A percentile compares a stretch with the other conserved stretches of the same genome.
phyloP scores from a whole-genome alignment of 2,888 invertebrate species.

The Protodeltote pygarga region DNA sequence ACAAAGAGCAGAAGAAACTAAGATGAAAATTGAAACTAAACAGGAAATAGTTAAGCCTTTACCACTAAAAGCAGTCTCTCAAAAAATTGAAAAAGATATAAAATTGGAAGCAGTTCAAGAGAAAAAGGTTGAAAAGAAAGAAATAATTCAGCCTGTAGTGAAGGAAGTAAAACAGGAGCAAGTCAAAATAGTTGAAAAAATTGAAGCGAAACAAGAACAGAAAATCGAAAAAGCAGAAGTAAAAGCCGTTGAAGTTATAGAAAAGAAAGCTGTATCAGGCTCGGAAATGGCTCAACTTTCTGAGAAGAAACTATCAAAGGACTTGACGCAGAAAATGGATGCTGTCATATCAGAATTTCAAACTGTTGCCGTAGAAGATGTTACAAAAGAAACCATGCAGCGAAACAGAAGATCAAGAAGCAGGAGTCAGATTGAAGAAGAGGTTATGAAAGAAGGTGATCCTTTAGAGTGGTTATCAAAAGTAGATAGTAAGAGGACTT shows the following conservation, averaged over 20 bases:
- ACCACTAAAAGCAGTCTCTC: slow-evolving; percentile 24
- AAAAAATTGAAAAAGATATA: slow-evolving; percentile 28
- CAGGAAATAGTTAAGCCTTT: slow-evolving; percentile 29
- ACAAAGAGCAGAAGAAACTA: slow-evolving; percentile 12
- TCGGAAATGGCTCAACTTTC: slow-evolving; percentile 75
- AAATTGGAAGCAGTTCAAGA: slow-evolving; percentile 26
- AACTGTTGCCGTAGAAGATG: slow-evolving; percentile 64
- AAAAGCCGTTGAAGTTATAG: slow-evolving; percentile 23
- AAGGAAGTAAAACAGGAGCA: slow-evolving; percentile 28
- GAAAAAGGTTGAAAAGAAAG: slow-evolving; percentile 37
- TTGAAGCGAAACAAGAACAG: slow-evolving; percentile 17
- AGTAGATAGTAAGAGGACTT: slow-evolving; percentile 51
- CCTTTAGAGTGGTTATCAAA: slow-evolving; percentile 69
- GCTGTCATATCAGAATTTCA: slow-evolving; percentile 78
- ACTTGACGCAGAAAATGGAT: slow-evolving; percentile 73
- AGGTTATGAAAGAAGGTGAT: slow-evolving; percentile 61
- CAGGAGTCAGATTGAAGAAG: slow-evolving; percentile 66
- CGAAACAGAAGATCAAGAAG: slow-evolving; percentile 65
- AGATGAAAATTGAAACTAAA: slow-evolving; percentile 19
- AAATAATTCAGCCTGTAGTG: slow-evolving; percentile 26
- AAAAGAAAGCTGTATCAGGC: slow-evolving; percentile 58
- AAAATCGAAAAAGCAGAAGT: slow-evolving; percentile 20
- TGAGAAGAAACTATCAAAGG: slow-evolving; percentile 68
- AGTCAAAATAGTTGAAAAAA: slow-evolving; percentile 2
- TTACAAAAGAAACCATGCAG: slow-evolving; percentile 30